A percentile compares a stretch with the other conserved stretches of the same genome.
Conservation (phyloP, 2,113 vertebrate genomes). For the Syngnathoides biaculeatus region DNA sequence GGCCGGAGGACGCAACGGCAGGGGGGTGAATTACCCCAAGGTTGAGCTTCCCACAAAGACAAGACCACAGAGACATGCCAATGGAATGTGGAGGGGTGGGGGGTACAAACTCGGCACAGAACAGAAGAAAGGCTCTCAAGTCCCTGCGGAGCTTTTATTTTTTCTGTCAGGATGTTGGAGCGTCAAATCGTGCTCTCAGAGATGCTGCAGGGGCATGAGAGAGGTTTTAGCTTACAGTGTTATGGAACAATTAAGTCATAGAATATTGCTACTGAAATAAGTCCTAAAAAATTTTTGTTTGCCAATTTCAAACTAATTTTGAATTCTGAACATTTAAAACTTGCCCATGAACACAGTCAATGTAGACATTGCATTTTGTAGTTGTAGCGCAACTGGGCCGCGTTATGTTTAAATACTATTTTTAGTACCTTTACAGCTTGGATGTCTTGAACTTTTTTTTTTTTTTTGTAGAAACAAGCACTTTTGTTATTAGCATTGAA, state of each 20-base stretch:
- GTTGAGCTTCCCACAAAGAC: constrained; percentile 20
- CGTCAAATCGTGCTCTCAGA: constrained; percentile 37
- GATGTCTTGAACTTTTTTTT: background rate
- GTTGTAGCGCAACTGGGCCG: background rate
- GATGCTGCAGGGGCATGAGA: constrained; percentile 1
- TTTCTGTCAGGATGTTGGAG: constrained; percentile 29
- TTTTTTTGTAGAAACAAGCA: background rate
- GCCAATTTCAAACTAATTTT: constrained; percentile 3
- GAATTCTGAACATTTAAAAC: constrained; percentile 15
- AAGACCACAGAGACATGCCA: background rate
- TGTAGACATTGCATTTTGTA: background rate
- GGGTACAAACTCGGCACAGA: constrained; percentile 1
- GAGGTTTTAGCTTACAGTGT: constrained; percentile 10
- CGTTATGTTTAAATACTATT: constrained; percentile 10
- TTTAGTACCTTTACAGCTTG: constrained; percentile 22
- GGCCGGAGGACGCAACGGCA: constrained; percentile 36
- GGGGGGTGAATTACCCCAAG: constrained; percentile 9
- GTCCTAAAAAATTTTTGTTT: constrained; percentile 22
- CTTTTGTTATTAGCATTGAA: background rate
- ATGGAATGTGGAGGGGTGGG: constrained; percentile 14
- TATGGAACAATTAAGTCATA: constrained; percentile 21
- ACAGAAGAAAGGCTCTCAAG: constrained; percentile 23
- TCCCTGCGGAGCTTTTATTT: constrained; percentile 45
- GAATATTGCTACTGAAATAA: constrained; percentile 13
- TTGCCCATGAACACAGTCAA: background rate